Percentiles rank a stretch among this genome's conserved stretches.
phyloP scores from a whole-genome alignment of 2,888 invertebrate species.

The Synanthedon myopaeformis region DNA sequence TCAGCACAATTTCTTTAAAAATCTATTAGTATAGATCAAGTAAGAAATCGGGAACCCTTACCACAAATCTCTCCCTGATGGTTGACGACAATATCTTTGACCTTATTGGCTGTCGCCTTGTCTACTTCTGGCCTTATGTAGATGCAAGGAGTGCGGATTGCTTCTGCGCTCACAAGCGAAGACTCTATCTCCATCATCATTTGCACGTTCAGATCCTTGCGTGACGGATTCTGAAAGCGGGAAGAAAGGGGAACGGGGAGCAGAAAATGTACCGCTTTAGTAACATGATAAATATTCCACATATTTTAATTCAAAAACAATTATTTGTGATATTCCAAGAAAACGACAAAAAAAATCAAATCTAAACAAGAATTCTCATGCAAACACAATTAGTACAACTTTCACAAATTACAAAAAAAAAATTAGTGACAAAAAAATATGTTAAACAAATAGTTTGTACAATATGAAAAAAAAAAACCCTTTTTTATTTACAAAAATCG shows the following conservation, averaged over 20 bases:
- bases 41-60: constrained; percentile 18
- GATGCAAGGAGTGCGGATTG: constrained; percentile 82
- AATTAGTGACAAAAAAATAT: background rate
- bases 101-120: constrained; percentile 79
- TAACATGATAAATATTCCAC: too few species aligned
- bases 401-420: background rate
- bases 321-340: too few species aligned
- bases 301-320: too few species aligned
- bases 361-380: background rate
- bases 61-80: constrained; percentile 84
- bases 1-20: too few species aligned
- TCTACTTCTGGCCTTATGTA: constrained; percentile 89
- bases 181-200: constrained; percentile 93
- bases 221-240: constrained; percentile 83
- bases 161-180: constrained; percentile 83
- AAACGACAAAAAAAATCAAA: too few species aligned
- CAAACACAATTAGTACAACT: background rate
- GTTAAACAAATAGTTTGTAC: background rate
- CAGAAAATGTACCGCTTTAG: background rate
- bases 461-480: background rate
- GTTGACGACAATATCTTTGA: constrained; percentile 89
- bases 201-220: constrained; percentile 92
- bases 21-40: too few species aligned
- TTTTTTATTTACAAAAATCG: background rate
- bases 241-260: constrained; percentile 11